These are phyloP conservation scores for Corythaeola cristata DNA, from an alignment of 2,113 vertebrate genomes.

Conservation along the genomic window DNA sequence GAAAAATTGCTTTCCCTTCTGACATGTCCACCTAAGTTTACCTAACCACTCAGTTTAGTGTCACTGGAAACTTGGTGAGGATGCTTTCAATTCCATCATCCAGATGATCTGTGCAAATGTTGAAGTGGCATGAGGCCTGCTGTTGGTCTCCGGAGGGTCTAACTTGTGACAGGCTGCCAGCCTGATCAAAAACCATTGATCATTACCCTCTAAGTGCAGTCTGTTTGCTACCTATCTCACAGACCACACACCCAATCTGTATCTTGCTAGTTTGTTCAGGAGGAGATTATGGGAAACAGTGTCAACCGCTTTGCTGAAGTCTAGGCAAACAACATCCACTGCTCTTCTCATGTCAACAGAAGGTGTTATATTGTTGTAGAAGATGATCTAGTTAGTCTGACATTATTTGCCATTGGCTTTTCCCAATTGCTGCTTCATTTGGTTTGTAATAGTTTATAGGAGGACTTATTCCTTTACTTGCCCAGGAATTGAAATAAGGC, in stretches of 20 bases:
- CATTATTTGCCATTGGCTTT: background rate
- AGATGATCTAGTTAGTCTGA: background rate
- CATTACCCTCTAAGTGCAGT: background rate
- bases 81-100: background rate
- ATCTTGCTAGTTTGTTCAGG: background rate
- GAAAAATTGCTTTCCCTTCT: background rate
- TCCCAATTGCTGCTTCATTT: background rate
- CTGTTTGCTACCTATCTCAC: background rate
- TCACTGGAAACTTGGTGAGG: background rate
- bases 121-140: fast-evolving
- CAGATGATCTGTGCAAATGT: background rate
- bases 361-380: background rate
- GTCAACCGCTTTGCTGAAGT: background rate
- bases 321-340: background rate
- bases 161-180: background rate
- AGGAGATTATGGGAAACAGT: background rate
- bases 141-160: background rate
- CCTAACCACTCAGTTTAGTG: background rate
- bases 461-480: background rate
- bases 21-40: background rate
- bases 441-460: background rate
- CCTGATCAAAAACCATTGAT: background rate
- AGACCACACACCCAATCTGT: background rate
- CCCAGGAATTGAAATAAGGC: background rate
- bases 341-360: background rate